Evolutionary conservation across 64 coral and sea anemone genomes (phyloP), one percentile per base, ranked within the genome.

Genomic region (Montipora foliosa): DNA sequence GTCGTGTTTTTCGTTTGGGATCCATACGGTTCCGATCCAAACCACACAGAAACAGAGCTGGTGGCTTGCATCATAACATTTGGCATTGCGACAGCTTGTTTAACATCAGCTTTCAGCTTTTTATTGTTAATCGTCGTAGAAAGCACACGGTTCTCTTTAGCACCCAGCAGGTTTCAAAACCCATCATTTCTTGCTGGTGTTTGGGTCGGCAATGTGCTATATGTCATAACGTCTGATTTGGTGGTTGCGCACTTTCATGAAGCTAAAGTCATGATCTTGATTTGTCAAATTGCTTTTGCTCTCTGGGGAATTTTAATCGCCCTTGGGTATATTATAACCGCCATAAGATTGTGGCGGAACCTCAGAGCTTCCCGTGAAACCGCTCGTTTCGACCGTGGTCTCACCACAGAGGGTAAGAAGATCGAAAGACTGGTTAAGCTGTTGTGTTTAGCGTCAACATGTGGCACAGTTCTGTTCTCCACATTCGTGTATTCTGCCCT

Each of bases 221-320:
- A 94, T 50, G 14, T 91, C 64, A 72, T 97, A 22, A 19, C 91
- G 37, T 78, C 95, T 29, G 91, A 97, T 44, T 58, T 87, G 87
- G 78, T 87, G 4, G 95, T 97, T 16, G 77, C 88, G 13, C 84
- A 82, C 47, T 50, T 76, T 8, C 82, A 83, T 16, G 7, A 72
- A 51, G 87, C 82, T 8, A 94, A 81, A 20, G 67, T 91, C 0
- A 52, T 96, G 88, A 20, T 96, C 1, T 59, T 94, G 17, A 79
- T 94, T 7, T 96, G 95, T 50, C 92, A 91, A 25, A 66, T 91
- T 15, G 69, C 78, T 1, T 94, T 91, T 17, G 89, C 91, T 45
- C 58, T 82, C 19, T 96, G 95, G 95, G 95, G 95, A 74, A 22
- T 94, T 11, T 53, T 96, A 0, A 77, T 96, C 44, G 83, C 89